phyloP scores from a whole-genome alignment of 2,797 vertebrate genomes.

The Malacoraja senta region DNA sequence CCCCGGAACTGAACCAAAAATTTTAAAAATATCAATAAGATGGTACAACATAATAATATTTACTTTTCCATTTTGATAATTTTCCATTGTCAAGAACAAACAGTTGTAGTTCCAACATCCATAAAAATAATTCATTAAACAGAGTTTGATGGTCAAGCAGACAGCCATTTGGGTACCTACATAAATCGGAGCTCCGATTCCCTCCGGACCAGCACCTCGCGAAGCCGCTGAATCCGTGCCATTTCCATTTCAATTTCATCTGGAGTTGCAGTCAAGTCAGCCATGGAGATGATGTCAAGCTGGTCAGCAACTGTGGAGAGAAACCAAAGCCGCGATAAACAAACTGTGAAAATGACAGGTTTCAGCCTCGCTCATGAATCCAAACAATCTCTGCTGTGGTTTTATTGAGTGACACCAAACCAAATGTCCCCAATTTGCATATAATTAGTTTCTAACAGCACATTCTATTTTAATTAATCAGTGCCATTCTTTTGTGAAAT shows the following conservation, averaged over 20 bases:
- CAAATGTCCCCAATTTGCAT: background rate
- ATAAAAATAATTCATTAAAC: background rate
- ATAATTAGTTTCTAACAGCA: background rate
- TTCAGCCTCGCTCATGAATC: background rate
- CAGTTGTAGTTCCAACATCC: background rate
- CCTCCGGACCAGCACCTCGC: slow-evolving; percentile 88
- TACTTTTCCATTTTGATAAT: background rate
- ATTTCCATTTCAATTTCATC: slow-evolving; percentile 96
- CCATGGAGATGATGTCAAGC: slow-evolving; percentile 88
- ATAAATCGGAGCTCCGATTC: slow-evolving; percentile 98
- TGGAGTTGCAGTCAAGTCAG: slow-evolving; percentile 87
- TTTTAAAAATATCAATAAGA: background rate
- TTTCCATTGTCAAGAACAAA: background rate
- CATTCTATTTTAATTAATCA: background rate
- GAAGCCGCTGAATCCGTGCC: slow-evolving; percentile 87
- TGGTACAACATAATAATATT: background rate
- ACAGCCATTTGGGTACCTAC: slow-evolving; percentile 62
- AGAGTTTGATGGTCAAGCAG: background rate
- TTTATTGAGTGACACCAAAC: background rate
- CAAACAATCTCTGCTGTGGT: background rate
- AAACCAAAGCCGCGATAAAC: slow-evolving; percentile 10
- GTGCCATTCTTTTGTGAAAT: background rate
- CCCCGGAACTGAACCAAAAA: too few species aligned
- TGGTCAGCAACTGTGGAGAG: slow-evolving; percentile 61
- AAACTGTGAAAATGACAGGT: background rate